These are phyloP conservation scores for Sebastes elongatus DNA, from an alignment of 2,797 vertebrate genomes.

Conservation along the genomic window DNA sequence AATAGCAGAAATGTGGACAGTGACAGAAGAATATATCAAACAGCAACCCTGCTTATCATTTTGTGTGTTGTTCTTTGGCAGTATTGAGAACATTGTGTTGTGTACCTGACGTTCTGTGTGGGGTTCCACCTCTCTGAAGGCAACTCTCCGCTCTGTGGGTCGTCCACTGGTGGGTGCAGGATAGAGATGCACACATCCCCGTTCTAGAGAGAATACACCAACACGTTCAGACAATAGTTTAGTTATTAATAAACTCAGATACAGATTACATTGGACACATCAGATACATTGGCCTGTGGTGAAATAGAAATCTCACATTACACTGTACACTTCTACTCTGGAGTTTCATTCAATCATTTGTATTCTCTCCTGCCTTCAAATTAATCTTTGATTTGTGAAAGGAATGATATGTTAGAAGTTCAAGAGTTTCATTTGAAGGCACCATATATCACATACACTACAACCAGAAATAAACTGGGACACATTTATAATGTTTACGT, in stretches of 20 bases:
- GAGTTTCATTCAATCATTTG: neutral
- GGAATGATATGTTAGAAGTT: conserved; percentile 17
- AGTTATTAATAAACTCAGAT: neutral
- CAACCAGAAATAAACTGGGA: too few species aligned
- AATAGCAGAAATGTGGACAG: neutral
- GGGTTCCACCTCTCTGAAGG: conserved; percentile 96
- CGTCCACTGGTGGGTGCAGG: conserved; percentile 92
- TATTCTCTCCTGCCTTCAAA: neutral
- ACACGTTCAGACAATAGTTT: neutral
- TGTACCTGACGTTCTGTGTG: conserved; percentile 93
- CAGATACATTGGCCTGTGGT: neutral
- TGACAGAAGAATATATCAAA: neutral
- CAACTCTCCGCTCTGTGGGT: conserved; percentile 95
- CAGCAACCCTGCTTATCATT: neutral
- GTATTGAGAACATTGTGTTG: neutral
- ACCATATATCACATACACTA: too few species aligned
- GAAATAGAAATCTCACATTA: conserved; percentile 1
- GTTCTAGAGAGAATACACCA: conserved; percentile 76
- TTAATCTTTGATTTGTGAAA: conserved; percentile 22
- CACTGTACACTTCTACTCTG: neutral
- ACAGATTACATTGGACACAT: neutral
- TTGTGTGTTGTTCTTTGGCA: neutral
- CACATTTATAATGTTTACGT: too few species aligned
- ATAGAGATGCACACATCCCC: conserved; percentile 96
- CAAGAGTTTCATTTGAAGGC: too few species aligned